Base-by-base conservation (phyloP, 37 sponge, comb jelly and placozoan genomes). In the Dysidea cf. avara region DNA sequence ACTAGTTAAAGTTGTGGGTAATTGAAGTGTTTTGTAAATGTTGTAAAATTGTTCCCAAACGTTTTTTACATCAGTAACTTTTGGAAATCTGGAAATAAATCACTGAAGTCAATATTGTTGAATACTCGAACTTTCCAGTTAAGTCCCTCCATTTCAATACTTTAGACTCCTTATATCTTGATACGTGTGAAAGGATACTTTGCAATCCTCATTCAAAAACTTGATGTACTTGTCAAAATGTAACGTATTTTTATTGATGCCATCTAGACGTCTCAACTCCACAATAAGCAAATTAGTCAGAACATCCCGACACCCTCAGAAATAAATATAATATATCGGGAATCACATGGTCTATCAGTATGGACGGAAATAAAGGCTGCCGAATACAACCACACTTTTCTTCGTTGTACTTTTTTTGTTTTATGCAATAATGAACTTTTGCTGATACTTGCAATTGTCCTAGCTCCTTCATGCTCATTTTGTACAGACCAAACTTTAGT, bases 151-250 rank as follows among this genome's bases (percentile, higher is more conserved):
- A 74, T n/a, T 61, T 59, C 29, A 74, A 30, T 39, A n/a, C 29
- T 12, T 53, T 53, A 18, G 24, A 28, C n/a, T 9, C 11, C 17
- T 74, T 28, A 3, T n/a, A n/a, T 58, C 61, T 3, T 28, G 49
- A 38, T 61, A 61, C 74, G 51, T 47, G 7, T 58, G 61, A 24
- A 74, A 74, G 3, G 58, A 37, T 18, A 69, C 30, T 3, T 16
- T 3, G 25, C 72, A 71, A 1, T 56, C 58, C 22, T 71, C 72
- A 56, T 71, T 71, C 20, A 71, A 37, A 64, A 76, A 76, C 3
- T 14, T 1, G 29, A 65, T 54, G 52, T 65, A 76, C 6, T 2
- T 48, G 9, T 26, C 52, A 20, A 74, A n/a, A n/a, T n/a, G n/a
- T n/a, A n/a, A n/a, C n/a, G n/a, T n/a, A n/a, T n/a, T 3, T 33